Percentiles rank a stretch among this genome's conserved stretches.
phyloP scores from a whole-genome alignment of 2,113 vertebrate genomes.

The Maccullochella peelii region DNA sequence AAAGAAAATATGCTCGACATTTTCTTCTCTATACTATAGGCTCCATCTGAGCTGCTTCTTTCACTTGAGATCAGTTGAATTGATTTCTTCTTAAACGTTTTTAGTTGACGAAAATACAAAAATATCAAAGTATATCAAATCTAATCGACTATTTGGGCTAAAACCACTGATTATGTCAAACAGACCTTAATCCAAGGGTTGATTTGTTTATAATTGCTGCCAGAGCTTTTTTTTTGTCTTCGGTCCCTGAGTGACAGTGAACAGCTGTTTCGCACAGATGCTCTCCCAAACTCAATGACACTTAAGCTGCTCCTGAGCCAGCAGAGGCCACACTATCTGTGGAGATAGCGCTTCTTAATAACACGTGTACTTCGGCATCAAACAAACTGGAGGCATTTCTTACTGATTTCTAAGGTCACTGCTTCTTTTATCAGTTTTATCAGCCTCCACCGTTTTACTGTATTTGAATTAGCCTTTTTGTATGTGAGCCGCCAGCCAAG shows the following conservation, averaged over 20 bases:
- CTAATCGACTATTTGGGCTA: neutral
- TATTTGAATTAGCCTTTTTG: neutral
- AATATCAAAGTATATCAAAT: neutral
- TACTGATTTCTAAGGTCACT: neutral
- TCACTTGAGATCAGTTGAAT: constrained; percentile 9
- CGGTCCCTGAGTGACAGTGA: constrained; percentile 70
- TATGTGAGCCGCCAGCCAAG: neutral
- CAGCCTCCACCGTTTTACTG: neutral
- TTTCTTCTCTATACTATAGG: constrained; percentile 19
- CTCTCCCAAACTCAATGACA: constrained; percentile 68
- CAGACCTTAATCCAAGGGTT: neutral
- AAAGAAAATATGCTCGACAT: constrained; percentile 51
- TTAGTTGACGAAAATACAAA: neutral
- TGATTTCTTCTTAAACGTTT: constrained; percentile 10
- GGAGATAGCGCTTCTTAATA: constrained; percentile 55
- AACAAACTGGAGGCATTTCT: constrained; percentile 27
- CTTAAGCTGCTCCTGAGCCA: constrained; percentile 52
- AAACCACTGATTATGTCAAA: neutral
- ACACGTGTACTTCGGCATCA: constrained; percentile 69
- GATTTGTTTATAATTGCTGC: constrained; percentile 9
- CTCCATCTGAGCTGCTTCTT: constrained; percentile 29
- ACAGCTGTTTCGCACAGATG: constrained; percentile 78
- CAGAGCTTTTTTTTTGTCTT: neutral
- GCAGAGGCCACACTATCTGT: constrained; percentile 38
- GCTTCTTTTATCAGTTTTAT: constrained; percentile 6